Percentiles rank a stretch among this genome's conserved stretches.
phyloP scores from a whole-genome alignment of 1,140 invertebrate genomes.

The Listronotus oregonensis region DNA sequence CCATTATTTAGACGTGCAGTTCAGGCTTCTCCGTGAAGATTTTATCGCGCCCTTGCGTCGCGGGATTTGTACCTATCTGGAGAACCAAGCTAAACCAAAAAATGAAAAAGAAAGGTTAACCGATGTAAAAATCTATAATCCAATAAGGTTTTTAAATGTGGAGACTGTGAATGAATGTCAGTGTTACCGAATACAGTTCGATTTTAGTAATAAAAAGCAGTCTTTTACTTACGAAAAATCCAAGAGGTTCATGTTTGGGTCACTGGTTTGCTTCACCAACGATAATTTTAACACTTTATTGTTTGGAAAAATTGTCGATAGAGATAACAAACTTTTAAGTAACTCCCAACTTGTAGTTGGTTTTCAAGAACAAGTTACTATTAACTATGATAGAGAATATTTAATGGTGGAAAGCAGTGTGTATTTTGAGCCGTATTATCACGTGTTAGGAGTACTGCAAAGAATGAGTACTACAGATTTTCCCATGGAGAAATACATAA shows the following conservation, averaged over 20 bases:
- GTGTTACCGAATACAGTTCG: slow-evolving; percentile 40
- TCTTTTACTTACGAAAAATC: slow-evolving; percentile 52
- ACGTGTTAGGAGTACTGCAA: slow-evolving; percentile 65
- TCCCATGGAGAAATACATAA: slow-evolving; percentile 66
- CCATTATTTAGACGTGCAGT: slow-evolving; percentile 80
- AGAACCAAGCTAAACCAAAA: slow-evolving; percentile 62
- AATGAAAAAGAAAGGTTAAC: slow-evolving; percentile 52
- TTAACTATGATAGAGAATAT: slow-evolving; percentile 53
- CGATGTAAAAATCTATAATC: slow-evolving; percentile 11
- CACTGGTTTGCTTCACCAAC: slow-evolving; percentile 70
- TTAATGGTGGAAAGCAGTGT: slow-evolving; percentile 70
- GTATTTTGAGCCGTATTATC: slow-evolving; percentile 73
- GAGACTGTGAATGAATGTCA: slow-evolving; percentile 40
- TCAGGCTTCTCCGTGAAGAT: slow-evolving; percentile 74
- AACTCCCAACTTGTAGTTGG: slow-evolving; percentile 61
- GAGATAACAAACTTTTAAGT: slow-evolving; percentile 58
- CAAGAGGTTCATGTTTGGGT: slow-evolving; percentile 72
- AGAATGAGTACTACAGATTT: slow-evolving; percentile 60
- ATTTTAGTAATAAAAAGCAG: slow-evolving; percentile 36
- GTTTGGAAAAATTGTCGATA: slow-evolving; percentile 68
- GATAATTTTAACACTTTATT: slow-evolving; percentile 71
- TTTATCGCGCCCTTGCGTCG: slow-evolving; percentile 65
- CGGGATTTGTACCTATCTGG: slow-evolving; percentile 58
- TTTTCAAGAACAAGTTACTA: slow-evolving; percentile 48
- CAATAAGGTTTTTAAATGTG: slow-evolving; percentile 37